Percentiles rank a stretch among this genome's conserved stretches.
phyloP scores from a whole-genome alignment of 2,888 invertebrate species.

The Drosophila mettleri region DNA sequence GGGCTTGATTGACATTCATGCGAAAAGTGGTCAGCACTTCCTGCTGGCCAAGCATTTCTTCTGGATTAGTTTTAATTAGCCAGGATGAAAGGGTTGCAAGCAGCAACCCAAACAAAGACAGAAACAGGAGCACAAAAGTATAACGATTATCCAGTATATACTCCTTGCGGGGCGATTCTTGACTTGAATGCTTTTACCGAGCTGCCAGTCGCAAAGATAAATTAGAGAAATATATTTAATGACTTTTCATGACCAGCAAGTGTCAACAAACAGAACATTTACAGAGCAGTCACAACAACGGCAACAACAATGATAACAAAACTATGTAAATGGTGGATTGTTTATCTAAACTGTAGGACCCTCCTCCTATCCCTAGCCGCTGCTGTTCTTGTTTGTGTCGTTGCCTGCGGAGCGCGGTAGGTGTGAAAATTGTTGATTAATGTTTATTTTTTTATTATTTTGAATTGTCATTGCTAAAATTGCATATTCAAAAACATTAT shows the following conservation, averaged over 20 bases:
- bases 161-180: constrained; percentile 32
- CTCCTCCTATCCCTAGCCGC: constrained; percentile 14
- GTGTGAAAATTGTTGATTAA: constrained; percentile 81
- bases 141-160: constrained; percentile 6
- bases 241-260: constrained; percentile 79
- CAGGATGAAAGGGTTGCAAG: constrained; percentile 50
- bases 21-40: constrained; percentile 64
- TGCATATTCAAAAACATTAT: constrained; percentile 52
- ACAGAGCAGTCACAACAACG: constrained; percentile 57
- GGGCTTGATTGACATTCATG: constrained; percentile 71
- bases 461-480: constrained; percentile 42
- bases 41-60: constrained; percentile 40
- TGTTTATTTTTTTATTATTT: constrained; percentile 62
- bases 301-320: constrained; percentile 48
- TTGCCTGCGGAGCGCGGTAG: constrained; percentile 38
- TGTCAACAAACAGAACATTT: constrained; percentile 75
- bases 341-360: constrained; percentile 30
- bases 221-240: constrained; percentile 76
- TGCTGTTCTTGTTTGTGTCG: constrained; percentile 4
- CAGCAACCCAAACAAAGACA: constrained; percentile 7
- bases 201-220: constrained; percentile 68
- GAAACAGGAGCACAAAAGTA: constrained; percentile 2
- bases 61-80: constrained; percentile 79
- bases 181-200: constrained; percentile 62
- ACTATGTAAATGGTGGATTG: constrained; percentile 43